A percentile compares a stretch with the other conserved stretches of the same genome.
Evolutionary conservation across 2,888 invertebrate species (phyloP).

Genomic region (Callyntrura guangdongensis): DNA sequence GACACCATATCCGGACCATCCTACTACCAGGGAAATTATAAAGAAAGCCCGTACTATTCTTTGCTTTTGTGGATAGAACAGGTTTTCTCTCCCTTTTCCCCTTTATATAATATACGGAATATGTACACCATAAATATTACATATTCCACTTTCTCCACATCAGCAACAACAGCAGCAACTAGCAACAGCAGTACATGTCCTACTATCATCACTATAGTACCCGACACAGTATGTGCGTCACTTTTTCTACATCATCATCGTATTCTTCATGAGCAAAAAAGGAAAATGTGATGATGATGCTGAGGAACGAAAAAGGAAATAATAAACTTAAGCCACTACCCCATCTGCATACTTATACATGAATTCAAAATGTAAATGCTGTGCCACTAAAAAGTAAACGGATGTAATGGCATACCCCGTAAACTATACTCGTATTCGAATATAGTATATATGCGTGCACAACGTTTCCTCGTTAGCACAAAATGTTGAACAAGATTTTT

Average conservation of each 20-base stretch:
- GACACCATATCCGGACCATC: constrained; percentile 20
- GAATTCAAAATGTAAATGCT: not conserved
- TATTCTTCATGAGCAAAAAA: constrained; percentile 29
- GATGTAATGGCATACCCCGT: not conserved
- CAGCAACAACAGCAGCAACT: not conserved
- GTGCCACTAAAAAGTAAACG: not conserved
- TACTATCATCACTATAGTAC: constrained; percentile 10
- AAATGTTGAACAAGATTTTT: not conserved
- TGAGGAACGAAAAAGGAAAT: constrained; percentile 21
- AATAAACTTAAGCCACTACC: constrained; percentile 50
- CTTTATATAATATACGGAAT: not conserved
- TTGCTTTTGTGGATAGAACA: not conserved
- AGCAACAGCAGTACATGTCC: not conserved
- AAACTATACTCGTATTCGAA: too few relatives aligned
- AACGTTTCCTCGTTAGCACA: not conserved
- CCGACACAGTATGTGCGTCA: not conserved
- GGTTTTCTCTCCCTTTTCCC: not conserved
- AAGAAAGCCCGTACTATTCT: not conserved
- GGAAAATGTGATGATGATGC: constrained; percentile 10
- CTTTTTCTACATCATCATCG: constrained; percentile 9
- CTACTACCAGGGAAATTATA: not conserved
- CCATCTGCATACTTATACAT: constrained; percentile 22
- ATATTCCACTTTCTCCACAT: constrained; percentile 1
- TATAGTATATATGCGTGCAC: too few relatives aligned
- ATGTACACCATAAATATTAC: not conserved